These are phyloP conservation scores for Mactromeris polynyma DNA, from an alignment of 2,888 invertebrate genomes.

Conservation along the genomic window DNA sequence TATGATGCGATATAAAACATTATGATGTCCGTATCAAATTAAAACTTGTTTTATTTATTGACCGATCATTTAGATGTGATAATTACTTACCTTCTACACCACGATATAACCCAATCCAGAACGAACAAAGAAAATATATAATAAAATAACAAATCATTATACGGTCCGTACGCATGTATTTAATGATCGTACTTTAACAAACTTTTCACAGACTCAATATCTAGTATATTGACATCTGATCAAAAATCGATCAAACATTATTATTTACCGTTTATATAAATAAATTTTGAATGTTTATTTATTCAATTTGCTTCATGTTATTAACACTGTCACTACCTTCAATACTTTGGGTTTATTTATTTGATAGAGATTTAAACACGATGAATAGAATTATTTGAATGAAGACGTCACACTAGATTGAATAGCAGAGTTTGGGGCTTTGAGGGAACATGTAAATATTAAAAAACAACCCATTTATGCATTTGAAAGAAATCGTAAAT, in stretches of 20 bases:
- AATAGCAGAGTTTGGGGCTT: not conserved
- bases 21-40: no score
- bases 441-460: not conserved
- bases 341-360: not conserved
- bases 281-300: not conserved
- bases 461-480: not conserved
- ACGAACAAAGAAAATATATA: not conserved
- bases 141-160: not conserved
- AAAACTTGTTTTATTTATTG: no score
- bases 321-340: not conserved
- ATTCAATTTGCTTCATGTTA: not conserved
- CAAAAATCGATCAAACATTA: not conserved
- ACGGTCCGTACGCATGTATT: not conserved
- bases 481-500: no score
- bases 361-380: not conserved
- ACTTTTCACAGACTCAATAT: not conserved
- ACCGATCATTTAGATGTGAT: no score
- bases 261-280: not conserved
- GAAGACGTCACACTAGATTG: not conserved
- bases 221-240: not conserved
- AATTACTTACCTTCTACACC: not conserved
- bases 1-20: no score
- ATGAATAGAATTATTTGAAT: not conserved
- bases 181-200: not conserved
- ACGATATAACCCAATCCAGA: not conserved